Percentiles rank a stretch among this genome's conserved stretches.
Conservation (phyloP, 2,888 invertebrate species). For the Volucella inflata region DNA sequence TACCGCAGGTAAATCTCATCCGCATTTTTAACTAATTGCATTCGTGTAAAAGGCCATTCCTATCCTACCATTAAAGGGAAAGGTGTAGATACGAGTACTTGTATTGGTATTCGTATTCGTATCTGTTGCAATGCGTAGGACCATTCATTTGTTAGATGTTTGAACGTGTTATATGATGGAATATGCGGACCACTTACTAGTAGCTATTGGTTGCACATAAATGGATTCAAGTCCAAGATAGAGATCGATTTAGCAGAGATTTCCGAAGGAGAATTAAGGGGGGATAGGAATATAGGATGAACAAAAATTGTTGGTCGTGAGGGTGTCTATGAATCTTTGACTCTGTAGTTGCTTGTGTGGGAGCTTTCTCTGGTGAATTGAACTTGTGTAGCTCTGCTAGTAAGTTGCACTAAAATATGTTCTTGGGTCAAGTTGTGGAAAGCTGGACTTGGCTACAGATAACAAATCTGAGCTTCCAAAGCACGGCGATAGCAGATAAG, state of each 20-base stretch:
- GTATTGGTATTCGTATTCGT: background rate
- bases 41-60: constrained; percentile 60
- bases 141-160: constrained; percentile 4
- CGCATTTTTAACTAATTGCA: constrained; percentile 74
- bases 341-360: too few species aligned
- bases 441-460: too few species aligned
- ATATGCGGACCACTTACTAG: constrained; percentile 10
- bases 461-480: too few species aligned
- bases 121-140: constrained; percentile 60
- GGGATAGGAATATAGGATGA: background rate
- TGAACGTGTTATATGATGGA: constrained; percentile 30
- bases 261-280: constrained; percentile 1
- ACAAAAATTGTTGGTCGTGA: too few species aligned
- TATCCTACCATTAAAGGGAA: constrained; percentile 56
- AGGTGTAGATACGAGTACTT: constrained; percentile 32
- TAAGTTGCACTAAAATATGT: too few species aligned
- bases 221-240: constrained; percentile 51
- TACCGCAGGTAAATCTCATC: constrained; percentile 62
- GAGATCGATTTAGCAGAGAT: constrained; percentile 59
- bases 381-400: too few species aligned
- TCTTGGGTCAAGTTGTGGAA: too few species aligned
- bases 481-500: too few species aligned
- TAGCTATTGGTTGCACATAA: constrained; percentile 23
- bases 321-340: too few species aligned
- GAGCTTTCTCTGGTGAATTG: too few species aligned